Conservation (phyloP, 2,113 vertebrate species). For the Lanius collurio region DNA sequence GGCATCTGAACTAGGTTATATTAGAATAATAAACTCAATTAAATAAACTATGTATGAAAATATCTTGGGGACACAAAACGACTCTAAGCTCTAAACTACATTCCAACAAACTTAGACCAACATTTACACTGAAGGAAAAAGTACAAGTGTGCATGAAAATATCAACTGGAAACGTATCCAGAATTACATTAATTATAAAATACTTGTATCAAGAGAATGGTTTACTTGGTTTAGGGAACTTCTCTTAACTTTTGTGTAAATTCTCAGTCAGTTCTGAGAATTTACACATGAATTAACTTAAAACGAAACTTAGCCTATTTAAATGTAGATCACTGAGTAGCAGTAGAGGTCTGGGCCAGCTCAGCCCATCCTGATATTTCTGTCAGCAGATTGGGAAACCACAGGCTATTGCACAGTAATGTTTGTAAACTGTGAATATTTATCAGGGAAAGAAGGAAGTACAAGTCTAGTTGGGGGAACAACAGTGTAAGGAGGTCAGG, state of each 20-base stretch:
- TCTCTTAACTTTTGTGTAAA: neutral
- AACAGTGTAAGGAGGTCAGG: neutral
- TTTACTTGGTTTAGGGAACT: neutral
- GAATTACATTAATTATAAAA: neutral
- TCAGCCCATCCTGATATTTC: neutral
- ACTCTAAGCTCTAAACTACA: neutral
- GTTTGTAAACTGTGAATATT: neutral
- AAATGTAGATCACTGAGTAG: neutral
- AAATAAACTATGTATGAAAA: constrained; percentile 25
- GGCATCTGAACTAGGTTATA: neutral
- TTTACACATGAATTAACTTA: neutral
- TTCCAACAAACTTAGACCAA: neutral
- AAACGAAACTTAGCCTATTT: neutral
- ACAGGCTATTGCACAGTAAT: neutral
- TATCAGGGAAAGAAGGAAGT: neutral
- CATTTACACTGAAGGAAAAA: neutral
- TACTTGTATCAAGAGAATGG: neutral
- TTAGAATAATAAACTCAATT: neutral
- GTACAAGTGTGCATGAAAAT: neutral
- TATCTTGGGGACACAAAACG: neutral
- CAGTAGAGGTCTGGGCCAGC: neutral
- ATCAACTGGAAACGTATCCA: neutral
- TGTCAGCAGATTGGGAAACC: neutral
- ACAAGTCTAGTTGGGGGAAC: neutral
- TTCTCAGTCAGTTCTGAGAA: neutral